These are phyloP conservation scores for Palythoa caribaeorum DNA, from an alignment of 92 coral and sea anemone species.

Conservation along the genomic window DNA sequence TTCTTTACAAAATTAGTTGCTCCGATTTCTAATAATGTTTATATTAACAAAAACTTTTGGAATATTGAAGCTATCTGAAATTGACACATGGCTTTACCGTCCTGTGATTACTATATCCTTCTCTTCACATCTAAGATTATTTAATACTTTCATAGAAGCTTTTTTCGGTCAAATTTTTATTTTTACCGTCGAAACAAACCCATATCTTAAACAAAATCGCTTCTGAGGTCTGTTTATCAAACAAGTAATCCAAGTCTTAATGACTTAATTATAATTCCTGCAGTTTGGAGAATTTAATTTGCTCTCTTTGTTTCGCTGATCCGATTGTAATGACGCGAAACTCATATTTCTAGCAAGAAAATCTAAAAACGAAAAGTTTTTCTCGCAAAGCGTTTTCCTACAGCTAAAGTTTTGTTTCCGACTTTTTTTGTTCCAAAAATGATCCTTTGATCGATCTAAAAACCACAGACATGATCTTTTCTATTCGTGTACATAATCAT, in stretches of 20 bases:
- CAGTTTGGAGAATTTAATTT: conserved; percentile 50
- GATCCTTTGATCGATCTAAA: not conserved
- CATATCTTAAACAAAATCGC: conserved; percentile 24
- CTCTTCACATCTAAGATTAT: not conserved
- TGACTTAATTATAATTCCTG: conserved; percentile 50
- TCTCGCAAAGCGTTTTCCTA: not conserved
- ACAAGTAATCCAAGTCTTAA: conserved; percentile 47
- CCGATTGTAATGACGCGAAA: conserved; percentile 26
- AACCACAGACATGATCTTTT: not conserved
- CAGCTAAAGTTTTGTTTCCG: not conserved
- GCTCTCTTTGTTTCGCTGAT: conserved; percentile 42
- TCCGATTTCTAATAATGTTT: conserved; percentile 29
- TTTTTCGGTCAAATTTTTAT: conserved; percentile 10
- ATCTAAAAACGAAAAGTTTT: not conserved
- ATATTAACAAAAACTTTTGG: conserved; percentile 8
- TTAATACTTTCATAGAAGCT: not conserved
- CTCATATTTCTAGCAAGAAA: not conserved
- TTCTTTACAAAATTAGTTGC: conserved; percentile 25
- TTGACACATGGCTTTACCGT: not conserved
- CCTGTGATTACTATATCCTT: not conserved
- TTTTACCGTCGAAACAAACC: not conserved
- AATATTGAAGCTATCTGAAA: not conserved
- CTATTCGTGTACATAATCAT: not conserved
- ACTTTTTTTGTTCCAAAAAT: not conserved
- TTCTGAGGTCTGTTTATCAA: conserved; percentile 49